phyloP scores from a whole-genome alignment of 1,140 invertebrate genomes.

The Pseudomyrmex pallidus region DNA sequence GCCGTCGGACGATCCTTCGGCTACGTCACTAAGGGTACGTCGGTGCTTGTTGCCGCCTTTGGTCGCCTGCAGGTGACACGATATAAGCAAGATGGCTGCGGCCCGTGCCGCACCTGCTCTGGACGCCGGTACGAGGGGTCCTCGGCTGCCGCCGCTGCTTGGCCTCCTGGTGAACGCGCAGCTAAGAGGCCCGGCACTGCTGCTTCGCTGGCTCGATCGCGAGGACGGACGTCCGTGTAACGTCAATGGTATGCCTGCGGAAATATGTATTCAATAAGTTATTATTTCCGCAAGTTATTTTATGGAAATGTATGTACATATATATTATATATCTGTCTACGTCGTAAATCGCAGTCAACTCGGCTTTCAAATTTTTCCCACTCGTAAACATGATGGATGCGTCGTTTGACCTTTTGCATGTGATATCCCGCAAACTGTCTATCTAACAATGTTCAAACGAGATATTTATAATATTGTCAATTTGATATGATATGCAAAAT shows the following conservation, averaged over 20 bases:
- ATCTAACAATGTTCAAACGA: background rate
- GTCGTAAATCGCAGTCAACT: background rate
- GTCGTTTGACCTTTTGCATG: constrained; percentile 19
- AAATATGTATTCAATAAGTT: background rate
- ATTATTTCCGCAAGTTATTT: constrained; percentile 25
- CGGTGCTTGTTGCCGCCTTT: constrained; percentile 82
- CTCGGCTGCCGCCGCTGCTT: constrained; percentile 87
- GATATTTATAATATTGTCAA: background rate
- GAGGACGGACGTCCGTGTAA: constrained; percentile 88
- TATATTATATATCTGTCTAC: background rate
- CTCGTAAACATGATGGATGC: background rate
- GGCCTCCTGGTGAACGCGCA: constrained; percentile 87
- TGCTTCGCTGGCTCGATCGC: constrained; percentile 89
- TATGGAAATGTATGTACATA: background rate
- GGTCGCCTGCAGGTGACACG: constrained; percentile 90
- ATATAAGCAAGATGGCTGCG: constrained; percentile 96
- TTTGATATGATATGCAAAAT: constrained; percentile 3
- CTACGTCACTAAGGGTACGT: constrained; percentile 85
- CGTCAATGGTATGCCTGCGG: constrained; percentile 87
- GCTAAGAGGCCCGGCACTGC: constrained; percentile 87
- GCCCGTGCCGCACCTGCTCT: constrained; percentile 94
- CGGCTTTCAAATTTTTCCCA: background rate
- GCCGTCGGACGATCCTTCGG: constrained; percentile 85
- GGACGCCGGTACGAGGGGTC: constrained; percentile 89
- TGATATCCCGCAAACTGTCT: background rate